Evolutionary conservation across 2,113 vertebrate genomes (phyloP), one percentile per base, ranked within the genome.

Genomic region (Sinocyclocheilus anophthalmus): DNA sequence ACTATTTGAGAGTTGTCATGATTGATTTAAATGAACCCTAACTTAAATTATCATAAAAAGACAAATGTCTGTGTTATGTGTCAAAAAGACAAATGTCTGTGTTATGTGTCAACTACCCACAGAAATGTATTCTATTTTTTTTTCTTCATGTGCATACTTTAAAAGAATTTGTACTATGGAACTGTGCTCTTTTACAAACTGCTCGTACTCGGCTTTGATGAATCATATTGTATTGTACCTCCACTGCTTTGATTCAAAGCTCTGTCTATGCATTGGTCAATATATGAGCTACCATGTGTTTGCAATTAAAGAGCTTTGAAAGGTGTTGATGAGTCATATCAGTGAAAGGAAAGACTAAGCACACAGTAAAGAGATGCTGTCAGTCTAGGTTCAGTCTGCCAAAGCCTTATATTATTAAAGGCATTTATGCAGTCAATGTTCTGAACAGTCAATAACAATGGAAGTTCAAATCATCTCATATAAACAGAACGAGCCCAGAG

Each of bases 381-480:
- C 42, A 69, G 75, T 33, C 37, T 37, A 14, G 18, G 33, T 8
- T 63, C 55, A 30, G 65, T 30, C 10, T 48, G 69, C 37, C 26
- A 30, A 24, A 53, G 45, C 53, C 22, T 59, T 39, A 10, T 26
- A 73, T 48, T 69, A 63, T 53, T 63, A 76, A 82, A 76, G 20
- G 26, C 50, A 61, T 75, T 77, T 81, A 59, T 26, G 26, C 50
- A 42, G 20, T 39, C 39, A 53, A n/a, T 12, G 24, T 76, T 75
- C 20, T 57, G 20, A 83, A 5, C 83, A 8, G 67, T 72, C 77
- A 80, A 86, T 53, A 33, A 67, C 79, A 48, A 81, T 12, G 37
- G 50, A 70, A 22, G 37, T 24, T 57, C 30, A 48, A 55, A 72
- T 26, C 0, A 14, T n/a, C 30, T 42, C 11, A 80, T 24, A 45